phyloP scores from a whole-genome alignment of 2,797 vertebrate genomes.

The Aplochiton taeniatus region DNA sequence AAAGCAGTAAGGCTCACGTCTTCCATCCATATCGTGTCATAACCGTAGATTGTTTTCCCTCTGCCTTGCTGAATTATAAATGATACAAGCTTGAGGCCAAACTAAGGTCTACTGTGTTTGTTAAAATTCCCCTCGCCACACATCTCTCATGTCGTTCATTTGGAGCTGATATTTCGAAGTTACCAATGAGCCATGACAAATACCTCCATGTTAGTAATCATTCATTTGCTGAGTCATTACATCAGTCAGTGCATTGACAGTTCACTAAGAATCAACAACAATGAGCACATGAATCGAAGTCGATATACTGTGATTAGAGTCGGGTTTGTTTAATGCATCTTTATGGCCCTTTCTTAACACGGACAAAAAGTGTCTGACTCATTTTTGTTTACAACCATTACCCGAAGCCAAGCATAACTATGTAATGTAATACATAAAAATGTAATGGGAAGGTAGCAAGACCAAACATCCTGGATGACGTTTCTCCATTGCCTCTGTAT shows the following conservation, averaged over 20 bases:
- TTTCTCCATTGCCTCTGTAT: conserved; percentile 3
- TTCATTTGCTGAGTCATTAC: no score
- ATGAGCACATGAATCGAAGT: no score
- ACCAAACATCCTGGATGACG: background rate
- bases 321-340: no score
- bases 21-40: conserved; percentile 27
- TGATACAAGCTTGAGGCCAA: conserved; percentile 43
- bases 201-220: background rate
- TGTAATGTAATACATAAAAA: no score
- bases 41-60: conserved; percentile 30
- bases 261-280: no score
- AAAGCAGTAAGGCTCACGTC: background rate
- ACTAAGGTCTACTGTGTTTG: conserved; percentile 41
- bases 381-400: no score
- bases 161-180: conserved; percentile 20
- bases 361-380: no score
- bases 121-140: conserved; percentile 36
- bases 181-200: background rate
- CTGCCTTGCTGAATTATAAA: conserved; percentile 56
- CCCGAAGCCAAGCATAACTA: no score
- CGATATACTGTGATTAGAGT: no score
- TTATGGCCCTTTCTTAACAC: no score
- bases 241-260: no score
- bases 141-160: conserved; percentile 6
- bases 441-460: no score